Conservation (phyloP, 2,888 invertebrate species). For the Eupithecia tripunctaria region DNA sequence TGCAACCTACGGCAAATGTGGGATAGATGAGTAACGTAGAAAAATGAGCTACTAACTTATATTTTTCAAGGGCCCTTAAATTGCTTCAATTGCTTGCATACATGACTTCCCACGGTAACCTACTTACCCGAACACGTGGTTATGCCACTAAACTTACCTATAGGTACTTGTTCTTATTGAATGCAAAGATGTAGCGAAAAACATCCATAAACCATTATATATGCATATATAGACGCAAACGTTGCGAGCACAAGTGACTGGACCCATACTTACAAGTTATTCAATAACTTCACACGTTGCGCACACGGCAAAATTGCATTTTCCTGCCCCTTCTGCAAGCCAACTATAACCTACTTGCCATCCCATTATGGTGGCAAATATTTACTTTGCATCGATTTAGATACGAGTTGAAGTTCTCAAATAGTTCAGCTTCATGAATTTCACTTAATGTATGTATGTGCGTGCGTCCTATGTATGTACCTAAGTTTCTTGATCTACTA, state of each 20-base stretch:
- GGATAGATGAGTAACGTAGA: constrained; percentile 53
- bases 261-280: constrained; percentile 34
- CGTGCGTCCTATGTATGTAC: background rate
- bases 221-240: constrained; percentile 16
- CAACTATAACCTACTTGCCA: constrained; percentile 16
- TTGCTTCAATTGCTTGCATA: constrained; percentile 10
- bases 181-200: background rate
- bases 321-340: constrained; percentile 23
- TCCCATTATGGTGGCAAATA: constrained; percentile 13
- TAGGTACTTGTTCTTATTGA: background rate
- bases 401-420: constrained; percentile 8
- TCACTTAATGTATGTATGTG: background rate
- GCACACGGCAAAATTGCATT: constrained; percentile 41
- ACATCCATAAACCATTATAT: background rate
- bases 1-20: constrained; percentile 68
- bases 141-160: background rate
- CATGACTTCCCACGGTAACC: background rate
- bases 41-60: constrained; percentile 38
- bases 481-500: background rate
- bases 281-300: constrained; percentile 35
- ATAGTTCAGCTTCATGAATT: constrained; percentile 14
- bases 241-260: constrained; percentile 12
- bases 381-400: constrained; percentile 9
- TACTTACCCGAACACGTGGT: background rate
- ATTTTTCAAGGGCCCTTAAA: constrained; percentile 25